Evolutionary conservation across 2,888 invertebrate genomes (phyloP).

Genomic region (Neoitamus cyanurus): DNA sequence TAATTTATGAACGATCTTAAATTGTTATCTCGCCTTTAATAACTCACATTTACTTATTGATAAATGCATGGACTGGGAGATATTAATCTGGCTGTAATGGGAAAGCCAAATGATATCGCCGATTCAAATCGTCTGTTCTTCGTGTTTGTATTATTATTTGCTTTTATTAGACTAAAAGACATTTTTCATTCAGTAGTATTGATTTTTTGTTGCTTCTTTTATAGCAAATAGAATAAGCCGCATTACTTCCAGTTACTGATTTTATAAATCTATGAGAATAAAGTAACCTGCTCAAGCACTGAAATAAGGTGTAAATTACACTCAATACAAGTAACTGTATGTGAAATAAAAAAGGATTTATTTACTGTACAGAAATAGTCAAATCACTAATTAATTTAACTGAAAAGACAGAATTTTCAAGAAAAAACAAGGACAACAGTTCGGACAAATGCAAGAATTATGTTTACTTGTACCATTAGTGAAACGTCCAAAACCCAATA

Average conservation of each 20-base stretch:
- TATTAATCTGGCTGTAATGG: constrained; percentile 6
- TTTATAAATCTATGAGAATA: not conserved
- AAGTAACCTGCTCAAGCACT: not conserved
- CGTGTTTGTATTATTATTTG: not conserved
- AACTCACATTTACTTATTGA: constrained; percentile 25
- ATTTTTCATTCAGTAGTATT: not conserved
- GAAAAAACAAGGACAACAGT: no score
- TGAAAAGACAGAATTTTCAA: no score
- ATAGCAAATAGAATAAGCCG: not conserved
- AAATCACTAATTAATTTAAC: no score
- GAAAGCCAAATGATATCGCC: not conserved
- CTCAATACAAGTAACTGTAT: no score
- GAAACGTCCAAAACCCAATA: not conserved
- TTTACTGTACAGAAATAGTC: no score
- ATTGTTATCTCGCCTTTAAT: constrained; percentile 40
- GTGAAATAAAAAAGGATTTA: no score
- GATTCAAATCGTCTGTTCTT: not conserved
- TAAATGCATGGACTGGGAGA: constrained; percentile 20
- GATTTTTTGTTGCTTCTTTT: not conserved
- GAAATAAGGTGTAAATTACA: not conserved
- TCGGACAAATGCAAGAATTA: no score
- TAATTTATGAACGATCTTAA: constrained; percentile 43
- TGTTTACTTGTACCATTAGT: not conserved
- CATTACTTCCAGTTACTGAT: not conserved
- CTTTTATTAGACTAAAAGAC: not conserved